phyloP scores from a whole-genome alignment of 2,797 vertebrate genomes.

The Sparidentex hasta region DNA sequence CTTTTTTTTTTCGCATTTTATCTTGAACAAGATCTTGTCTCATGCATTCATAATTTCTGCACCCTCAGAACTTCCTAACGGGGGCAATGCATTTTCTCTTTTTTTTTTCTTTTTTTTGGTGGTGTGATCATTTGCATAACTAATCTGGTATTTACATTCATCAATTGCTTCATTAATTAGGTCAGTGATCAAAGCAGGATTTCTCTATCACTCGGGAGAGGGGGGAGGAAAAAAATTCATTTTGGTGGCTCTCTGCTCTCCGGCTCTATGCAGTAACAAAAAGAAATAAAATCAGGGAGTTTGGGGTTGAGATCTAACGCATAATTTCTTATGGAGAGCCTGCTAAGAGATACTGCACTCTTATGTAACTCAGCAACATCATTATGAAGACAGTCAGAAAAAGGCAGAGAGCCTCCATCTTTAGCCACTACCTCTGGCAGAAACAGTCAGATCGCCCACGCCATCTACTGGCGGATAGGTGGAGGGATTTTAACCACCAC shows the following conservation, averaged over 20 bases:
- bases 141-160: constrained; percentile 86
- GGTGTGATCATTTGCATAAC: constrained; percentile 81
- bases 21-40: constrained; percentile 74
- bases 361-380: constrained; percentile 86
- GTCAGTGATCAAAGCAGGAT: constrained; percentile 84
- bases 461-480: constrained; percentile 83
- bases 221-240: constrained; percentile 36
- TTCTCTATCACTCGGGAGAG: constrained; percentile 66
- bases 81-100: constrained; percentile 66
- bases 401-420: constrained; percentile 65
- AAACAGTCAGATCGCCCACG: constrained; percentile 69
- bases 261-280: constrained; percentile 65
- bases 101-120: constrained; percentile 33
- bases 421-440: constrained; percentile 42
- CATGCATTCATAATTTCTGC: constrained; percentile 74
- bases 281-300: constrained; percentile 65
- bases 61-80: constrained; percentile 77
- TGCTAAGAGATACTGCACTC: constrained; percentile 84
- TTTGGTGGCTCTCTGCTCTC: constrained; percentile 60
- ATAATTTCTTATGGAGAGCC: constrained; percentile 81
- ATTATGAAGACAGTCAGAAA: constrained; percentile 80
- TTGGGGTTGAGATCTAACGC: constrained; percentile 77
- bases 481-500: constrained; percentile 57
- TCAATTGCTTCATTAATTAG: constrained; percentile 87
- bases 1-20: constrained; percentile 50